These are phyloP conservation scores for Melanaphis sacchari DNA, from an alignment of 1,140 invertebrate genomes.

Conservation along the genomic window DNA sequence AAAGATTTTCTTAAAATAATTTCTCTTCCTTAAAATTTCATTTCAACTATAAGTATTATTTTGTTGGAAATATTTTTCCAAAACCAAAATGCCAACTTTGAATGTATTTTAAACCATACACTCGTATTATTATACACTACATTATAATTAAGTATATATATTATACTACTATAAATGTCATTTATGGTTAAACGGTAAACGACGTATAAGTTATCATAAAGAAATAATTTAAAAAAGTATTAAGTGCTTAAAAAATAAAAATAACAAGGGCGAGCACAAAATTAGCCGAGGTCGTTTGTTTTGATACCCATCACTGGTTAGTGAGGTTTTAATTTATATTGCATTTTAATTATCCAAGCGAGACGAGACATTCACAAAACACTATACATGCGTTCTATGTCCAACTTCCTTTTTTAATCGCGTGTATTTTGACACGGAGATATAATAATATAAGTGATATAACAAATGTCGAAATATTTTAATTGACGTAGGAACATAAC, in stretches of 20 bases:
- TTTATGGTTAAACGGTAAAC: neutral
- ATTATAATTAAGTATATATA: neutral
- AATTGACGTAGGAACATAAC: constrained; percentile 35
- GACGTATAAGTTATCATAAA: neutral
- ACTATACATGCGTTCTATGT: neutral
- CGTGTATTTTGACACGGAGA: neutral
- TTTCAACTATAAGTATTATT: neutral
- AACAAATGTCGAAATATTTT: constrained; percentile 19
- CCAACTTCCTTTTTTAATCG: neutral
- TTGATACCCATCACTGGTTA: neutral
- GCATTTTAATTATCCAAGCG: neutral
- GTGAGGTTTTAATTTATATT: neutral
- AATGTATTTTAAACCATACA: neutral
- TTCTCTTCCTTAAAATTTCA: neutral
- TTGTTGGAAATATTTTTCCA: neutral
- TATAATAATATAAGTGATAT: neutral
- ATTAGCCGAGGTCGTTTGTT: constrained; percentile 9
- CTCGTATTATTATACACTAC: neutral
- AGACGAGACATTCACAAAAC: neutral
- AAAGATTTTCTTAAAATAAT: neutral
- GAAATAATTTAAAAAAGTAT: neutral
- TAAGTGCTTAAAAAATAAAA: constrained; percentile 3
- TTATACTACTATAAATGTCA: neutral
- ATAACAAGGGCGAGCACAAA: neutral
- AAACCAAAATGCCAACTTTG: neutral